Evolutionary conservation across 2,888 invertebrate species (phyloP).

Genomic region (Limnephilus lunatus): DNA sequence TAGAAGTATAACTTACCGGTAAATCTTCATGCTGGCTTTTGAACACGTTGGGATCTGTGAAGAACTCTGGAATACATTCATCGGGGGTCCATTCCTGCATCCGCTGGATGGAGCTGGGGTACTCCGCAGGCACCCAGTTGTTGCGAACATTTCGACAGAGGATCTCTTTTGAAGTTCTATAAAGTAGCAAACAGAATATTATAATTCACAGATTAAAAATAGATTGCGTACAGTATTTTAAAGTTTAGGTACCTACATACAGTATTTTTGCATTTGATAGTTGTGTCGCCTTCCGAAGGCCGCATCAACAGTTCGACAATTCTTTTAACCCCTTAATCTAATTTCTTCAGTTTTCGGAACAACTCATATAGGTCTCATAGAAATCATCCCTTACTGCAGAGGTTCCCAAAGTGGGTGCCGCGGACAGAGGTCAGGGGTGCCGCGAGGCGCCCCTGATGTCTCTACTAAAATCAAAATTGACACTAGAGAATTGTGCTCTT

Average conservation of each 20-base stretch:
- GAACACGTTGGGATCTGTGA: slow-evolving; percentile 93
- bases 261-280: neutral
- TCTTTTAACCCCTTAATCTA: too few relatives aligned
- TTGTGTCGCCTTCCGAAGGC: neutral
- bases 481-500: too few relatives aligned
- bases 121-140: slow-evolving; percentile 96
- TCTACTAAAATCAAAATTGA: too few relatives aligned
- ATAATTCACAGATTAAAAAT: neutral
- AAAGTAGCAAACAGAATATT: slow-evolving; percentile 35
- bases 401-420: too few relatives aligned
- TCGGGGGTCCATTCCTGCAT: slow-evolving; percentile 99
- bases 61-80: slow-evolving; percentile 99
- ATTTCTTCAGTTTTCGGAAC: too few relatives aligned
- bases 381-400: too few relatives aligned
- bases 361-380: too few relatives aligned
- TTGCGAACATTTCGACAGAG: slow-evolving; percentile 93
- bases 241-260: neutral
- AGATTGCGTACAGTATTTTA: neutral
- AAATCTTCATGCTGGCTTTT: slow-evolving; percentile 97
- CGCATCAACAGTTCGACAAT: neutral
- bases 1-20: slow-evolving; percentile 73
- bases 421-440: too few relatives aligned
- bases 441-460: too few relatives aligned
- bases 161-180: slow-evolving; percentile 86
- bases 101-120: slow-evolving; percentile 92